Conservation (phyloP, 2,797 vertebrate genomes). For the Emydoidea blandingii region DNA sequence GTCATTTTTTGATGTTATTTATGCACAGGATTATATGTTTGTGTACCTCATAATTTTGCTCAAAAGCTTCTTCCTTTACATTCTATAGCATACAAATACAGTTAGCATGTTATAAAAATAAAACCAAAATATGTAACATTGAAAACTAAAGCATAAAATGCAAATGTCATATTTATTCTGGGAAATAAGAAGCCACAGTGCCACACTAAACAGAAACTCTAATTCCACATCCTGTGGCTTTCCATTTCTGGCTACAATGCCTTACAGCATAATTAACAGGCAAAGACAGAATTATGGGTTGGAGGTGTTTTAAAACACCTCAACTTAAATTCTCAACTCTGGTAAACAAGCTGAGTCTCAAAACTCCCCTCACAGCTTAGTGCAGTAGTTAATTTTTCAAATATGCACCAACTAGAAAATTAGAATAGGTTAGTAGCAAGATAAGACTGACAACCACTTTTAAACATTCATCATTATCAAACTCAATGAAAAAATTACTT, state of each 20-base stretch:
- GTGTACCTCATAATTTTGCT: neutral
- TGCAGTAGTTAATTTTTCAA: neutral
- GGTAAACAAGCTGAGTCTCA: neutral
- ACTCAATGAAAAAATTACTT: slow-evolving; percentile 79
- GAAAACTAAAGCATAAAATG: neutral
- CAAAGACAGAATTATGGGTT: neutral
- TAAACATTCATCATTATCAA: neutral
- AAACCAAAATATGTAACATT: neutral
- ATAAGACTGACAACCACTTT: neutral
- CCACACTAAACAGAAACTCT: neutral
- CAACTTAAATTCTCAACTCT: neutral
- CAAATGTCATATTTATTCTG: neutral
- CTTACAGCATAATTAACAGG: neutral
- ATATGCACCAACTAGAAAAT: slow-evolving; percentile 1
- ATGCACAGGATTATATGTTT: neutral
- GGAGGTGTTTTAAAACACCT: neutral
- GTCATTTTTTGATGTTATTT: neutral
- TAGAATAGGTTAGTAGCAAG: neutral
- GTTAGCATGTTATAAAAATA: neutral
- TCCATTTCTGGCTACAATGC: neutral
- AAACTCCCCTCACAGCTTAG: neutral
- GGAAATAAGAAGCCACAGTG: neutral
- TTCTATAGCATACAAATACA: accelerated
- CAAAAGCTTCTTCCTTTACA: neutral
- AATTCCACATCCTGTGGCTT: neutral